A percentile compares a stretch with the other conserved stretches of the same genome.
Conservation (phyloP, 1,140 invertebrate species). For the Lucilia sericata region DNA sequence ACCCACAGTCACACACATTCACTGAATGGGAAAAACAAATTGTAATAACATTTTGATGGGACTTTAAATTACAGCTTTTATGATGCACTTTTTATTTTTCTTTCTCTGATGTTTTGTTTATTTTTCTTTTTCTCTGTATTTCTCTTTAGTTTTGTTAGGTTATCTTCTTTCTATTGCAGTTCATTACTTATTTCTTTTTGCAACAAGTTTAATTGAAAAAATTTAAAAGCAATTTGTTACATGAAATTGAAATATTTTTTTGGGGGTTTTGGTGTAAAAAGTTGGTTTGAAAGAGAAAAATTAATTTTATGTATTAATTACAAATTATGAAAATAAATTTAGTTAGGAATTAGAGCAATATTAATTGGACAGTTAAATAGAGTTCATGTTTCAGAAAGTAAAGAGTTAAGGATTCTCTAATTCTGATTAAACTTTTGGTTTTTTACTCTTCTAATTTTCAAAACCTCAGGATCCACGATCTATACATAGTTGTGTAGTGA, state of each 20-base stretch:
- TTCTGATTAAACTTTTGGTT: too few relatives aligned
- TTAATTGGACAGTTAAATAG: too few relatives aligned
- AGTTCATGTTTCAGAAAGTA: too few relatives aligned
- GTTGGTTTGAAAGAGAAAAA: too few relatives aligned
- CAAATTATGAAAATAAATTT: too few relatives aligned
- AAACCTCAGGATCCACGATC: too few relatives aligned
- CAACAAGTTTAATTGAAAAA: slow-evolving; percentile 39
- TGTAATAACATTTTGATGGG: slow-evolving; percentile 35
- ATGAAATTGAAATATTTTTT: slow-evolving; percentile 37
- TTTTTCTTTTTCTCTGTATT: neutral
- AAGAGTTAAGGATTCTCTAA: too few relatives aligned
- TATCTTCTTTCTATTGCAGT: neutral
- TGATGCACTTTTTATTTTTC: slow-evolving; percentile 3
- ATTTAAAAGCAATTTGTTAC: slow-evolving; percentile 40
- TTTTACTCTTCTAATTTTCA: too few relatives aligned
- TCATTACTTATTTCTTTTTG: neutral
- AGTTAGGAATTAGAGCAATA: too few relatives aligned
- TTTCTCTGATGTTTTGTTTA: neutral
- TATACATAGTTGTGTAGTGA: too few relatives aligned
- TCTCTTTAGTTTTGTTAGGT: neutral
- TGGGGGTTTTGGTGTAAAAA: too few relatives aligned
- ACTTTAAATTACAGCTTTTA: slow-evolving; percentile 43
- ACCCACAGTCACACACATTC: neutral
- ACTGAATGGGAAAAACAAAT: slow-evolving; percentile 1
- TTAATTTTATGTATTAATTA: too few relatives aligned